Evolutionary conservation across 2,797 vertebrate species (phyloP).

Genomic region (Chromis chromis): DNA sequence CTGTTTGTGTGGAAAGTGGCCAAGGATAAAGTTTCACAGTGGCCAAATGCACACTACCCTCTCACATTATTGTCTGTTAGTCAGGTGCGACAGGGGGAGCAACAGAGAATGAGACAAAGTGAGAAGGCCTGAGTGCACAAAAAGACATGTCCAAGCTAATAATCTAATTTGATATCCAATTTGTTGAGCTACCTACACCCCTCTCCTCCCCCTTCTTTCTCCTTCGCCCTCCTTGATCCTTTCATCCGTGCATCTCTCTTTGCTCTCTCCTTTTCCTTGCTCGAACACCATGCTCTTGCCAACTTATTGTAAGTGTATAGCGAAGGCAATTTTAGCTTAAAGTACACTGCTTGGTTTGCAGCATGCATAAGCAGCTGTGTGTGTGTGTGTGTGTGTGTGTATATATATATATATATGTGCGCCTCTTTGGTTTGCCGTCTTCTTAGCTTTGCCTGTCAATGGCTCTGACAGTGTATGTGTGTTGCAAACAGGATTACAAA

Average conservation of each 20-base stretch:
- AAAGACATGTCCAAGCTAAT: constrained; percentile 60
- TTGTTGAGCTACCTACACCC: constrained; percentile 58
- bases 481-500: constrained; percentile 64
- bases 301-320: constrained; percentile 50
- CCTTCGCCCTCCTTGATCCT: constrained; percentile 43
- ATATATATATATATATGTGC: too few relatives aligned
- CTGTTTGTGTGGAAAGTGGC: constrained; percentile 29
- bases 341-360: constrained; percentile 61
- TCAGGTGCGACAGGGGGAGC: constrained; percentile 52
- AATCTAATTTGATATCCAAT: constrained; percentile 71
- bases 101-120: constrained; percentile 44
- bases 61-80: constrained; percentile 58
- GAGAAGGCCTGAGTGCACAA: constrained; percentile 53
- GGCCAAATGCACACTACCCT: constrained; percentile 40
- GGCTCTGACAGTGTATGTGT: constrained; percentile 38
- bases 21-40: constrained; percentile 47
- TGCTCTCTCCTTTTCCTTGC: constrained; percentile 4
- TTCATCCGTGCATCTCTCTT: constrained; percentile 21
- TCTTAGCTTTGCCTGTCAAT: constrained; percentile 52
- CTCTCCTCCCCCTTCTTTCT: constrained; percentile 25
- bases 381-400: constrained; percentile 29
- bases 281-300: constrained; percentile 38
- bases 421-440: constrained; percentile 32
- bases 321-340: constrained; percentile 43
- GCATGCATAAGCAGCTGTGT: constrained; percentile 50